These are phyloP conservation scores for Drosophila sechellia DNA, from an alignment of 1,140 invertebrate genomes.

Conservation along the genomic window DNA sequence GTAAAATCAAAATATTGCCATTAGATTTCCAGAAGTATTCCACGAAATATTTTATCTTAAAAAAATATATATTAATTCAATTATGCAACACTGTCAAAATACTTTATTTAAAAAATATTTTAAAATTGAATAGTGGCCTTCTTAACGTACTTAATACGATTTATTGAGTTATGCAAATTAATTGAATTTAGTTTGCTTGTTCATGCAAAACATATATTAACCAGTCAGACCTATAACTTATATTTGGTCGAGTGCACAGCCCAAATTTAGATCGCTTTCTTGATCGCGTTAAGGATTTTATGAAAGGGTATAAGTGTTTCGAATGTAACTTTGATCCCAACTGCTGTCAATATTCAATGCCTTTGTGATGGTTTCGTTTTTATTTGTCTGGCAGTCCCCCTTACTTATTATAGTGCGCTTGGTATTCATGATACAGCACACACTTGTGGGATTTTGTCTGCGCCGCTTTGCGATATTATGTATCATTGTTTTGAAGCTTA, in stretches of 20 bases:
- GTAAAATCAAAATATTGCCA: no score
- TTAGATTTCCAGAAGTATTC: no score
- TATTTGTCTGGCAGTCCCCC: not conserved
- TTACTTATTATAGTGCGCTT: constrained; percentile 27
- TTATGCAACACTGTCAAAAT: no score
- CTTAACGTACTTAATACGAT: no score
- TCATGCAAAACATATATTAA: no score
- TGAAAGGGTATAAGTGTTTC: not conserved
- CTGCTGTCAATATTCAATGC: constrained; percentile 27
- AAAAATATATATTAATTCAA: no score
- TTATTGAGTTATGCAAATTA: no score
- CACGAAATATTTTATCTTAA: no score
- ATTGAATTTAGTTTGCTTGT: no score
- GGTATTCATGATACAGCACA: constrained; percentile 73
- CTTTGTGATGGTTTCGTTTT: constrained; percentile 11
- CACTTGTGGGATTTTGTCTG: constrained; percentile 76
- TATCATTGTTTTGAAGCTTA: constrained; percentile 34
- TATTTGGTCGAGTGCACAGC: constrained; percentile 14
- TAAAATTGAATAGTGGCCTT: no score
- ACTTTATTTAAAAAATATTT: no score
- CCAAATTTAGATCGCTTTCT: not conserved
- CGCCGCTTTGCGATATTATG: constrained; percentile 4
- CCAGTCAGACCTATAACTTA: no score
- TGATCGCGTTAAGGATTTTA: not conserved
- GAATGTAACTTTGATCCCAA: constrained; percentile 1